Percentiles rank a stretch among this genome's conserved stretches.
Conservation (phyloP, 2,888 invertebrate genomes). For the Luperina nickerlii region DNA sequence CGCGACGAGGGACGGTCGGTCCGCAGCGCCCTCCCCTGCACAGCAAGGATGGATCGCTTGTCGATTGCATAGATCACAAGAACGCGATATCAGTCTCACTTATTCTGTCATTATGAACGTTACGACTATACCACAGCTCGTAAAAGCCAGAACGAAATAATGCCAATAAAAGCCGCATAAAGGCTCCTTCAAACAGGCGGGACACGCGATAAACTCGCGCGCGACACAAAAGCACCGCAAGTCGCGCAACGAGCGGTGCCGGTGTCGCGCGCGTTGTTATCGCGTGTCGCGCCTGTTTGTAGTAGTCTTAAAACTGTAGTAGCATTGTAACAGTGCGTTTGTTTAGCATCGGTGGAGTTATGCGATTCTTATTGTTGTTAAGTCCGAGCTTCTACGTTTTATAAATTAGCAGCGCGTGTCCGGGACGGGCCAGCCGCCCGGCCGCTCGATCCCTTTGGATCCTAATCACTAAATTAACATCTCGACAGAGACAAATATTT, state of each 20-base stretch:
- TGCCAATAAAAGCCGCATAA: slow-evolving; percentile 75
- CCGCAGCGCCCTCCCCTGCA: slow-evolving; percentile 62
- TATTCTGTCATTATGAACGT: slow-evolving; percentile 88
- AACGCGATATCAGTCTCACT: slow-evolving; percentile 90
- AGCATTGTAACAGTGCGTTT: slow-evolving; percentile 44
- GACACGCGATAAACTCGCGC: too few species aligned
- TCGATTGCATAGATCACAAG: slow-evolving; percentile 81
- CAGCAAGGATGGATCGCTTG: slow-evolving; percentile 69
- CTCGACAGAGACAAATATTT: slow-evolving; percentile 78
- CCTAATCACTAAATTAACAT: slow-evolving; percentile 79
- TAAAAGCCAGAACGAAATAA: slow-evolving; percentile 73
- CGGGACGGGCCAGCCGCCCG: slow-evolving; percentile 83
- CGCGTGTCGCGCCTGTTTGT: too few species aligned
- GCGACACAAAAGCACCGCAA: too few species aligned
- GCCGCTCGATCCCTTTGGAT: slow-evolving; percentile 72
- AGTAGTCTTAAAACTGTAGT: slow-evolving; percentile 40
- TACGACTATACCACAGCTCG: slow-evolving; percentile 86
- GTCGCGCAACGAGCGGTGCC: too few species aligned
- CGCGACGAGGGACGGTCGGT: slow-evolving; percentile 56
- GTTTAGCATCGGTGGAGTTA: slow-evolving; percentile 58
- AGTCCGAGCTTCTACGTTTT: slow-evolving; percentile 73
- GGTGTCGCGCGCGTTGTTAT: too few species aligned
- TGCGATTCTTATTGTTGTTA: slow-evolving; percentile 73
- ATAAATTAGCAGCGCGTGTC: slow-evolving; percentile 78
- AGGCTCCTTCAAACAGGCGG: too few species aligned